These are phyloP conservation scores for Chironomus riparius DNA, from an alignment of 2,888 invertebrate species.

Conservation along the genomic window DNA sequence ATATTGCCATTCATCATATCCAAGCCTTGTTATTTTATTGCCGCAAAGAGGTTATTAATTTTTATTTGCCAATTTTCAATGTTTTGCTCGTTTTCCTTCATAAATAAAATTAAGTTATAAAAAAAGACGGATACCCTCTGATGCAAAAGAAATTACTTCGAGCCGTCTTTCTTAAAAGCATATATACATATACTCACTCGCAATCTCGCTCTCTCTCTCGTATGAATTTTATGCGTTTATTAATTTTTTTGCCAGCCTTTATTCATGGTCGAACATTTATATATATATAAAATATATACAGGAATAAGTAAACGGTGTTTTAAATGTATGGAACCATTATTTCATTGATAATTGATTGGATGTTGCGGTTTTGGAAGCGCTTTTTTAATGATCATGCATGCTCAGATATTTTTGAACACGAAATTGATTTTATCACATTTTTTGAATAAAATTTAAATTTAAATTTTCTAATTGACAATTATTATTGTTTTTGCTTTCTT, in stretches of 20 bases:
- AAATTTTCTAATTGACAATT: not conserved
- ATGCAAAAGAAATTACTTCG: not conserved
- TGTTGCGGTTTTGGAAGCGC: slow-evolving; percentile 18
- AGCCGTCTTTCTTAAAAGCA: not conserved
- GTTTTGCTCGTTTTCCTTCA: slow-evolving; percentile 23
- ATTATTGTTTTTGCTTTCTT: not conserved
- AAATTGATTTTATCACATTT: slow-evolving; percentile 6
- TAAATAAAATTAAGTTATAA: slow-evolving; percentile 28
- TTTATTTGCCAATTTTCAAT: slow-evolving; percentile 27
- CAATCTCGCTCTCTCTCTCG: not conserved
- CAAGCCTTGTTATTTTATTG: slow-evolving; percentile 5
- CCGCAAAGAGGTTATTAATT: slow-evolving; percentile 26
- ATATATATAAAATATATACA: not conserved
- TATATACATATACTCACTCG: too few relatives aligned
- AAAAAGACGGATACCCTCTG: slow-evolving; percentile 5
- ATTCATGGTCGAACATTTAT: slow-evolving; percentile 6
- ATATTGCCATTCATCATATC: not conserved
- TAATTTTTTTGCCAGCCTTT: slow-evolving; percentile 25
- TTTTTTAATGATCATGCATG: not conserved
- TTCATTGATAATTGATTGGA: slow-evolving; percentile 27
- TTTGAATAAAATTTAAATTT: not conserved
- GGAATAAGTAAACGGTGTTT: not conserved
- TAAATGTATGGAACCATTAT: slow-evolving; percentile 22
- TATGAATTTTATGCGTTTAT: slow-evolving; percentile 27
- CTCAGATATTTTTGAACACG: not conserved